These are phyloP conservation scores for Tethya wilhelma DNA, from an alignment of 37 sponge, comb jelly and placozoan genomes.

Conservation along the genomic window DNA sequence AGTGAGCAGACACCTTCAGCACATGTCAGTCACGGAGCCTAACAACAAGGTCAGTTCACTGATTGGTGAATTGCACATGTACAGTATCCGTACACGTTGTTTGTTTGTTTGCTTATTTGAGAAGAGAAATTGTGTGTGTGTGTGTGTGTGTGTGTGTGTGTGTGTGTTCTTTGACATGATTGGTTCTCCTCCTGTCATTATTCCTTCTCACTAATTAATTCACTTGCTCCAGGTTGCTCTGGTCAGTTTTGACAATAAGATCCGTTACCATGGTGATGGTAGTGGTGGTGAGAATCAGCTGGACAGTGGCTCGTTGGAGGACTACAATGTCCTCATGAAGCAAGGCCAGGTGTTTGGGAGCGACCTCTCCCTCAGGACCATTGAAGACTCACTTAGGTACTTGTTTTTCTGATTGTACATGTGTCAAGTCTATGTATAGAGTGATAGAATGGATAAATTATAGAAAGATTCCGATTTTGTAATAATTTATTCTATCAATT, in stretches of 20 bases:
- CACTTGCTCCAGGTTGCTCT: constrained; percentile 53
- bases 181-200: not conserved
- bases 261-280: constrained; percentile 83
- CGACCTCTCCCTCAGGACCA: constrained; percentile 60
- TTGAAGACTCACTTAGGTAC: constrained; percentile 46
- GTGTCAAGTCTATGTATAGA: too few relatives aligned
- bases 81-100: not conserved
- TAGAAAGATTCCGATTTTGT: too few relatives aligned
- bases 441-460: too few relatives aligned
- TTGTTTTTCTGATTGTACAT: too few relatives aligned
- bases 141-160: not conserved
- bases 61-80: too few relatives aligned
- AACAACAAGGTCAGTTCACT: constrained; percentile 53
- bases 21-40: constrained; percentile 70
- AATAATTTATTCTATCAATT: too few relatives aligned
- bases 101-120: not conserved
- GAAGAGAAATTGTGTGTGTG: not conserved
- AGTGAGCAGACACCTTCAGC: constrained; percentile 81
- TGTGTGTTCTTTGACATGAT: not conserved
- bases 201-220: not conserved
- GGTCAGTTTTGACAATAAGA: constrained; percentile 71
- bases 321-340: constrained; percentile 72
- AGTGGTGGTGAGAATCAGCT: constrained; percentile 14
- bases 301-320: constrained; percentile 44
- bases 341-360: constrained; percentile 69